A percentile compares a stretch with the other conserved stretches of the same genome.
Conservation (phyloP, 2,888 invertebrate genomes). For the Trilocha varians region DNA sequence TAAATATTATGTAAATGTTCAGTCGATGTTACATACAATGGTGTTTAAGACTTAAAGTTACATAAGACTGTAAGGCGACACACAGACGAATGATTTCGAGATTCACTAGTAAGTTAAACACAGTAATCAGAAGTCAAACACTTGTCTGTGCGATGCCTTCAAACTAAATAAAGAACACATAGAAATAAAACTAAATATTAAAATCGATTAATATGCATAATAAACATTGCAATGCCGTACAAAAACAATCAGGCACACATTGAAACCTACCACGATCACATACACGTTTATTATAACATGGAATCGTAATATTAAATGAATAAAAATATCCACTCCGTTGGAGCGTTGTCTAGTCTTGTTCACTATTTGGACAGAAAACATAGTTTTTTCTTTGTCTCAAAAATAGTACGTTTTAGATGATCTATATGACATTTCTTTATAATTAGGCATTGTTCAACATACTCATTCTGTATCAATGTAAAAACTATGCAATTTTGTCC, state of each 20-base stretch:
- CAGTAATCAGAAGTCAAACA: conserved; percentile 29
- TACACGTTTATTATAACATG: conserved; percentile 30
- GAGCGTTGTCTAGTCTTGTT: conserved; percentile 8
- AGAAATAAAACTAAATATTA: conserved; percentile 34
- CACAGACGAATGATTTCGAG: conserved; percentile 23
- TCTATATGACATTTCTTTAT: no score
- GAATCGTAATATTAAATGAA: conserved; percentile 47
- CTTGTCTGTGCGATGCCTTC: conserved; percentile 26
- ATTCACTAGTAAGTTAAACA: conserved; percentile 21
- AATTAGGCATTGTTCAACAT: no score
- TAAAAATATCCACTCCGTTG: conserved; percentile 19
- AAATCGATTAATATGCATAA: conserved; percentile 19
- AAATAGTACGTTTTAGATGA: no score
- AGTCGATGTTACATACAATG: conserved; percentile 72
- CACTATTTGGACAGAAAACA: conserved; percentile 9
- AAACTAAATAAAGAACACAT: conserved; percentile 34
- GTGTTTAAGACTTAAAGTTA: conserved; percentile 55
- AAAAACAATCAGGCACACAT: conserved; percentile 50
- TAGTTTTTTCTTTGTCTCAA: conserved; percentile 4
- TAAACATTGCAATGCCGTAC: conserved; percentile 59
- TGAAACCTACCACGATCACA: conserved; percentile 30
- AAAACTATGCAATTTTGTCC: neutral
- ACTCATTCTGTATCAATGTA: neutral
- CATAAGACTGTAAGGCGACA: conserved; percentile 22
- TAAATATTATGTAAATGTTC: conserved; percentile 67